phyloP scores from a whole-genome alignment of 2,113 vertebrate species.

The Nycticorax nycticorax region DNA sequence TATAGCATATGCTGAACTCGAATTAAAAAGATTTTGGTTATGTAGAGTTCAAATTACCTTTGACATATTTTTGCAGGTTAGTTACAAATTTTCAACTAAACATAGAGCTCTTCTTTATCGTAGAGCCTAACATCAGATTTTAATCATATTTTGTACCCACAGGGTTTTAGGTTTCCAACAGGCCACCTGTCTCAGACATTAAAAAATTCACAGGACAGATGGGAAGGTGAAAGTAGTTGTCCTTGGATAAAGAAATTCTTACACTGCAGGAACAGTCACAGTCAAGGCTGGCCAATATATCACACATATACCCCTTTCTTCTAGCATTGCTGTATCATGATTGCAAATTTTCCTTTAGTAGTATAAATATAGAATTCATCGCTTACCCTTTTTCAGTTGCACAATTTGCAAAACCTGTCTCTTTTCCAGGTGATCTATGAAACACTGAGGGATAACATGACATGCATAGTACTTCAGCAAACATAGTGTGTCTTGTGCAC shows the following conservation, averaged over 20 bases:
- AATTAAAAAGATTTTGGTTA: constrained; percentile 73
- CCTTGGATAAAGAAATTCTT: constrained; percentile 87
- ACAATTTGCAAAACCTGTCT: constrained; percentile 35
- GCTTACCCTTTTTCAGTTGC: constrained; percentile 35
- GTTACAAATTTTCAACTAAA: constrained; percentile 74
- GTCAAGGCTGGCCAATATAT: constrained; percentile 71
- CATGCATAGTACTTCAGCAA: constrained; percentile 22
- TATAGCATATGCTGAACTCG: constrained; percentile 67
- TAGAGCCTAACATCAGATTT: constrained; percentile 82
- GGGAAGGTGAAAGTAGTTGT: constrained; percentile 87
- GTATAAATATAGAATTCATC: constrained; percentile 63
- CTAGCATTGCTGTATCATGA: constrained; percentile 43
- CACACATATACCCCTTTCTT: constrained; percentile 53
- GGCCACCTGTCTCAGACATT: constrained; percentile 88
- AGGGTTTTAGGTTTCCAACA: constrained; percentile 85
- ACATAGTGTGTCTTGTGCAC: background rate
- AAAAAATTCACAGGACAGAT: constrained; percentile 89
- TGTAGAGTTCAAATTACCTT: constrained; percentile 71
- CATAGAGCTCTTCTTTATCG: constrained; percentile 76
- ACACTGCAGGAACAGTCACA: constrained; percentile 67
- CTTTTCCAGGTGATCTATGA: constrained; percentile 42
- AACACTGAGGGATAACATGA: constrained; percentile 12
- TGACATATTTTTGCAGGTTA: constrained; percentile 75
- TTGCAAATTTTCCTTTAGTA: constrained; percentile 61
- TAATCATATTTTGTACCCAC: constrained; percentile 89